Evolutionary conservation across 2,797 vertebrate species (phyloP), one percentile per base, ranked within the genome.

Genomic region (Crenuchus spilurus): DNA sequence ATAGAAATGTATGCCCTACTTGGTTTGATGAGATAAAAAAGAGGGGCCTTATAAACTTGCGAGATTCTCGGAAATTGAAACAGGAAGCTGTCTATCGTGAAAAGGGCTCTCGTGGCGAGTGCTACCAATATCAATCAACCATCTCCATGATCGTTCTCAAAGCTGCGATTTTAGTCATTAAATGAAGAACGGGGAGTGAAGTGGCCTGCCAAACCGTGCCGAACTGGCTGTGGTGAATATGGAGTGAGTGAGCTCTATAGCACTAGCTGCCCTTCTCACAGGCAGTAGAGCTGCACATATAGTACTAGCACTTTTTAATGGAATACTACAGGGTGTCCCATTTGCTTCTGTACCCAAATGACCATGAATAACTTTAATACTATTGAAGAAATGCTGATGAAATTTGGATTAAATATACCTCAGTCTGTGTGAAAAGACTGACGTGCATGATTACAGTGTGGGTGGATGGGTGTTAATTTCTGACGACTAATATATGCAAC

Each of bases 191-290:
- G 85, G 85, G 84, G 85, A 8, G 75, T 89, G 82, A 90, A 93
- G 88, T 85, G 86, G 86, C 81, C 84, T 86, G 79, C 80, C 81
- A 57, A 83, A 79, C 84, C 84, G 85, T 85, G 84, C 90, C 84
- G 86, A 80, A 84, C 85, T 88, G 89, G 83, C 82, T 74, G 44
- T 80, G 87, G 82, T 60, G 82, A 86, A 80, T 77, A 70, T 64
- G 61, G 54, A 75, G 46, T 37, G 0, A 94, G 96, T 0, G 96
- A 97, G 88, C 94, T 97, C 90, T 58, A 95, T 95, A 41, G 63
- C 26, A 96, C 96, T 69, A 22, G 39, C n/a, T 52, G 62, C 63
- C 39, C 49, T 73, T 57, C 37, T 18, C 41, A 97, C 96, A 87
- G 95, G 96, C 77, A 98, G 86, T 97, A 96, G 0, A 94, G 95